Percentiles rank a stretch among this genome's conserved stretches.
phyloP scores from a whole-genome alignment of 1,140 invertebrate species.

The Trinorchestia longiramus region DNA sequence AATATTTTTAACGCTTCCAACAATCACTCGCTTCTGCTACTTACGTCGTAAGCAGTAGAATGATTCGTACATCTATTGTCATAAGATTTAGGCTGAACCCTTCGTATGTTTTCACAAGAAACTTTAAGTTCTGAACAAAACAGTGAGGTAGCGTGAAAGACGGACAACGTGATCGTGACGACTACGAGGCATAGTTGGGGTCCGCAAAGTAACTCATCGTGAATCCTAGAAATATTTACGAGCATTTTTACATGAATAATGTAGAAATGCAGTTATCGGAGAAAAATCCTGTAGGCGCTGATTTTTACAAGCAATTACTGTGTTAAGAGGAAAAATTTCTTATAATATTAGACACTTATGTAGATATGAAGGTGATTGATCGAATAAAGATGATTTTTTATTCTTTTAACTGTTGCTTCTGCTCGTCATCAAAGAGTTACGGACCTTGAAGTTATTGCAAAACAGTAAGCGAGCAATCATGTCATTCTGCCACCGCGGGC shows the following conservation, averaged over 20 bases:
- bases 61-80: neutral
- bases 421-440: neutral
- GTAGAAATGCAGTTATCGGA: neutral
- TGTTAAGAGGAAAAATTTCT: neutral
- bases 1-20: neutral
- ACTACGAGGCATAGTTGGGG: neutral
- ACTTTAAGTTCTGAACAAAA: neutral
- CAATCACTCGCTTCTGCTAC: neutral
- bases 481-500: neutral
- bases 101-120: neutral
- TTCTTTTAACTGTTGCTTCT: neutral
- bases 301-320: neutral
- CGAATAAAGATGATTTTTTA: neutral
- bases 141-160: neutral
- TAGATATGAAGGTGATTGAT: neutral
- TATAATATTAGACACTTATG: neutral
- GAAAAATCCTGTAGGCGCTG: neutral
- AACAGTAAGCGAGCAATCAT: neutral
- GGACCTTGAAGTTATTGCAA: neutral
- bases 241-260: neutral
- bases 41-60: neutral
- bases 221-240: neutral
- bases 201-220: neutral
- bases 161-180: neutral
- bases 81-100: neutral